Percentiles rank a stretch among this genome's conserved stretches.
Evolutionary conservation across 2,888 invertebrate genomes (phyloP).

Genomic region (Zaprionus obscuricornis): DNA sequence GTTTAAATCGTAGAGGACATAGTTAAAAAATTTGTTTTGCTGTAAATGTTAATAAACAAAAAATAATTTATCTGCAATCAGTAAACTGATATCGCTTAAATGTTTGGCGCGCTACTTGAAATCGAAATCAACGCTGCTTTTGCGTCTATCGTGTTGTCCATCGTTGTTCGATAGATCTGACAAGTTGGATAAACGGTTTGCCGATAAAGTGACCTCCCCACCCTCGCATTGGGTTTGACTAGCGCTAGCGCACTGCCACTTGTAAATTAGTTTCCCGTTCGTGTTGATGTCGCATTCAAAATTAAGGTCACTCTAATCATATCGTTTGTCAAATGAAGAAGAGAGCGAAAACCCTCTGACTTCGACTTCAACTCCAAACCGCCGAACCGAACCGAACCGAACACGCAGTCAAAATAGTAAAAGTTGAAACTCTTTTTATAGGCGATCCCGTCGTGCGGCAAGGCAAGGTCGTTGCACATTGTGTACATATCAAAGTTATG

Average conservation of each 20-base stretch:
- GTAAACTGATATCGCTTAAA: conserved; percentile 27
- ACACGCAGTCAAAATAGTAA: background rate
- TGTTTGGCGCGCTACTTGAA: conserved; percentile 26
- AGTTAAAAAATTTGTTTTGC: conserved; percentile 16
- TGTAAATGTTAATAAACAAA: conserved; percentile 8
- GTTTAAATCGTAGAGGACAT: conserved; percentile 16
- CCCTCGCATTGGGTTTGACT: no score
- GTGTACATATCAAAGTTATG: conserved; percentile 11
- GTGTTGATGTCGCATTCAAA: conserved; percentile 51
- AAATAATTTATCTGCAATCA: conserved; percentile 35
- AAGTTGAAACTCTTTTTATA: conserved; percentile 13
- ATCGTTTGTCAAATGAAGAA: conserved; percentile 28
- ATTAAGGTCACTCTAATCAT: conserved; percentile 59
- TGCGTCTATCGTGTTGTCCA: no score
- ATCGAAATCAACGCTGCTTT: conserved; percentile 33
- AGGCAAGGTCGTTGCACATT: conserved; percentile 46
- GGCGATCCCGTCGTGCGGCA: conserved; percentile 44
- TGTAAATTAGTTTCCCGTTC: conserved; percentile 50
- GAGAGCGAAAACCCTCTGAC: background rate
- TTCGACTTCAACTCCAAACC: background rate
- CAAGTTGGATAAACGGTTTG: conserved; percentile 15
- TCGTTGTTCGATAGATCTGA: conserved; percentile 46
- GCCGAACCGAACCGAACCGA: no score
- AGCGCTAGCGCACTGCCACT: conserved; percentile 43
- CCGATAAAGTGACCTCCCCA: no score